Base-by-base conservation (phyloP, 2,113 vertebrate genomes). In the Equus przewalskii region DNA sequence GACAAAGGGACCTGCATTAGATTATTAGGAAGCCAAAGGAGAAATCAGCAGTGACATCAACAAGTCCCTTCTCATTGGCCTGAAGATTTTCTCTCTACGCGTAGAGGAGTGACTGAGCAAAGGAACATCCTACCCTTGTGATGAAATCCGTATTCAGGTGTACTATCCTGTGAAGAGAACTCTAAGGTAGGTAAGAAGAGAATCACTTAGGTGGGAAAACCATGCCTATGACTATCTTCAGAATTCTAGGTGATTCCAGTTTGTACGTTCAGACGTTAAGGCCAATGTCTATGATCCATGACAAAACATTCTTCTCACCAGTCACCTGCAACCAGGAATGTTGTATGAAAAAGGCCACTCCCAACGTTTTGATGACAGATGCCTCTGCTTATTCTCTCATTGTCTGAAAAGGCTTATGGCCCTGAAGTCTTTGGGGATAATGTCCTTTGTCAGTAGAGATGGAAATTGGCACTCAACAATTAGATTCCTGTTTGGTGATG, bases 61-160 rank as follows among this genome's bases (percentile, higher is more conserved):
- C 4, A 26, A 3, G 44, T 12, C 33, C 7, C 8, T 70, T 33
- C 14, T 18, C 15, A 0, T 7, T 15, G 44, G 21, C 79, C 30
- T 64, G 18, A 5, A 9, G 21, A 9, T 36, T 56, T 67, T 56
- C 69, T 70, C 6, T 56, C 41, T 28, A 24, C 33, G n/a, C 12
- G 13, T 1, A 6, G 19, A 21, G 21, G 2, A 8, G 36, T 0
- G 13, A 21, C 1, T 8, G 14, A 21, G 69, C 26, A 28, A 22
- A n/a, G n/a, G 69, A 58, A 11, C 4, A 6, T 56, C 41, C 33
- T 12, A 1, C n/a, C 26, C 1, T 11, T 4, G 36, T 44, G 13
- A 14, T 30, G 13, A 19, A 58, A 6, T 36, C n/a, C 54, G 60
- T 30, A 14, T 36, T 16, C 26, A 5, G 10, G 8, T 62, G 22